These are phyloP conservation scores for Capreolus pygargus DNA, from an alignment of 2,113 vertebrate species.

Conservation along the genomic window DNA sequence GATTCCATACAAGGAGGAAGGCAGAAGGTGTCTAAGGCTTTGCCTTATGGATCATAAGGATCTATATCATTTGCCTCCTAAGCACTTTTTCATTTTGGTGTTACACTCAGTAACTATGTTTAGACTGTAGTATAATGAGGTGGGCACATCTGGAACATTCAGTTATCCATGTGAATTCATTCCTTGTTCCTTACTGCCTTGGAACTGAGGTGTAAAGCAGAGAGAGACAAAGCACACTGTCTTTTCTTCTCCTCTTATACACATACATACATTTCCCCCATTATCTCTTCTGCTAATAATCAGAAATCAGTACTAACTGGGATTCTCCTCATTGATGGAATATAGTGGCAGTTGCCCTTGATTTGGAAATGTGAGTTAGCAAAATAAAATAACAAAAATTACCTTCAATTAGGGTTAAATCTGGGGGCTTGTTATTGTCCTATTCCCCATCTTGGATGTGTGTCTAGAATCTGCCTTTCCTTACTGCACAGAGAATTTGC, in stretches of 20 bases:
- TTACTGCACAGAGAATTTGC: neutral
- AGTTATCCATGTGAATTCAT: neutral
- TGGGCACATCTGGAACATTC: neutral
- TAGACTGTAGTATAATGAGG: neutral
- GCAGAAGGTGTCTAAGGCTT: neutral
- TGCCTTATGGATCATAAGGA: neutral
- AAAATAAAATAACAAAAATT: slow-evolving; percentile 3
- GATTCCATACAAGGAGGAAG: neutral
- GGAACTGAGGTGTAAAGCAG: neutral
- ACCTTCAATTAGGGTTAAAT: neutral
- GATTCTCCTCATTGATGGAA: neutral
- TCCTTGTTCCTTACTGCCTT: neutral
- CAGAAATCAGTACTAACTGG: neutral
- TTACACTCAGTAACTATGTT: neutral
- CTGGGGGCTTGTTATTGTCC: neutral
- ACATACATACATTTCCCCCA: neutral
- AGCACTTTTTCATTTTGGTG: neutral
- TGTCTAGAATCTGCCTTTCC: neutral
- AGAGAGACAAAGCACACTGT: neutral
- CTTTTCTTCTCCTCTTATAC: neutral
- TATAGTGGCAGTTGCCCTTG: neutral
- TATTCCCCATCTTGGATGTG: neutral
- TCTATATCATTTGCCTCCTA: neutral
- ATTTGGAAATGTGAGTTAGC: neutral
- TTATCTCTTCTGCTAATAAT: neutral